Percentiles rank a stretch among this genome's conserved stretches.
Conservation (phyloP, 1,140 invertebrate genomes). For the Leptopilina boulardi region DNA sequence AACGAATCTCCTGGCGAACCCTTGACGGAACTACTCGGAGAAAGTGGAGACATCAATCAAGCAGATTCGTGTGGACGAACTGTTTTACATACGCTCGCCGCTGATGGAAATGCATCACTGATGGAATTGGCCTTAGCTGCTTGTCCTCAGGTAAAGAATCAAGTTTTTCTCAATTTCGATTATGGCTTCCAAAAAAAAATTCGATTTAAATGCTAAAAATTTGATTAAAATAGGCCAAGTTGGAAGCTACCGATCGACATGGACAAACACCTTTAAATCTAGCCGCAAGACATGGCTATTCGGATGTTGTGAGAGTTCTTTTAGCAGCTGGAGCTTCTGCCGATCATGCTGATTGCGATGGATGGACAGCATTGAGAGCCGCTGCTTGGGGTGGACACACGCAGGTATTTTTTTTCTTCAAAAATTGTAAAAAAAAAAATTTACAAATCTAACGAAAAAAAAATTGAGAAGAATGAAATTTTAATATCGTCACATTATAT, state of each 20-base stretch:
- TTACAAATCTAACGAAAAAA: no score
- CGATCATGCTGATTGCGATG: conserved; percentile 91
- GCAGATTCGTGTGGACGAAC: conserved; percentile 82
- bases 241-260: conserved; percentile 83
- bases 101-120: conserved; percentile 83
- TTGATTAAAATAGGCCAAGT: conserved; percentile 69
- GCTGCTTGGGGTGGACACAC: conserved; percentile 96
- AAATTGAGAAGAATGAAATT: not conserved
- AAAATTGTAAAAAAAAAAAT: conserved; percentile 33
- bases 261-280: conserved; percentile 90
- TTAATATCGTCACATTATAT: not conserved
- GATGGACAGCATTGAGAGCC: conserved; percentile 91
- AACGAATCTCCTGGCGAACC: conserved; percentile 73
- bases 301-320: conserved; percentile 83
- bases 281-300: conserved; percentile 88
- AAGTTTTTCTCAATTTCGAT: conserved; percentile 8
- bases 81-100: conserved; percentile 84
- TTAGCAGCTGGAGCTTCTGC: conserved; percentile 85
- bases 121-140: conserved; percentile 80
- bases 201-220: not conserved
- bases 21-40: conserved; percentile 72
- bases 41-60: conserved; percentile 73
- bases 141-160: conserved; percentile 72
- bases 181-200: not conserved
- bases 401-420: conserved; percentile 78